phyloP scores from a whole-genome alignment of 2,888 invertebrate species.

The Graphium colonna region DNA sequence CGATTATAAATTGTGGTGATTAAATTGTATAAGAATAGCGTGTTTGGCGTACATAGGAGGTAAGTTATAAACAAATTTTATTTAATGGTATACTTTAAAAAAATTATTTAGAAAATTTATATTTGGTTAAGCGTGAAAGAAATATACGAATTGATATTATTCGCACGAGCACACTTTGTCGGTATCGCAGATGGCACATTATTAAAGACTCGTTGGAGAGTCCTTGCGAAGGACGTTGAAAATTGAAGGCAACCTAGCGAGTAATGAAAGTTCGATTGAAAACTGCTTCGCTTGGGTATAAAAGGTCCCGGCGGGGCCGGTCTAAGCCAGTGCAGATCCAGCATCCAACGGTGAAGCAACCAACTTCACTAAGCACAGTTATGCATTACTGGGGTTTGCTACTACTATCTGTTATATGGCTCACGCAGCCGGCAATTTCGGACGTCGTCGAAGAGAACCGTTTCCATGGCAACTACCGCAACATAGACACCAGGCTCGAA shows the following conservation, averaged over 20 bases:
- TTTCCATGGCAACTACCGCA: conserved; percentile 40
- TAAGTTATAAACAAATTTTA: too few species aligned
- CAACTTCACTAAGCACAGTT: conserved; percentile 45
- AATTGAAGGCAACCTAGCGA: conserved; percentile 74
- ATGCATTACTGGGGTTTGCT: conserved; percentile 75
- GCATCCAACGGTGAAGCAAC: conserved; percentile 48
- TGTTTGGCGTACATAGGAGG: too few species aligned
- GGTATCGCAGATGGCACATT: not conserved
- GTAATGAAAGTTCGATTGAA: conserved; percentile 60
- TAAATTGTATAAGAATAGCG: too few species aligned
- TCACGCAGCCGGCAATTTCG: conserved; percentile 58
- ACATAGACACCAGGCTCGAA: conserved; percentile 3
- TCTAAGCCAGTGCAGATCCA: conserved; percentile 58
- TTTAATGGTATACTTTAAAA: too few species aligned
- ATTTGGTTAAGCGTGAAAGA: too few species aligned
- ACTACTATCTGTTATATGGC: conserved; percentile 63
- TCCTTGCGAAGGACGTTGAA: conserved; percentile 55
- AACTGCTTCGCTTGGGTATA: conserved; percentile 48
- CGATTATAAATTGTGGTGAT: too few species aligned
- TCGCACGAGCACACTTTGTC: conserved; percentile 4
- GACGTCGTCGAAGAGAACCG: conserved; percentile 66
- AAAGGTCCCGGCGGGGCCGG: conserved; percentile 39
- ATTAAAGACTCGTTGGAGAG: conserved; percentile 9
- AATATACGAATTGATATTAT: too few species aligned
- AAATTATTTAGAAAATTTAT: too few species aligned